phyloP scores from a whole-genome alignment of 2,888 invertebrate species.

The Globia sparganii region DNA sequence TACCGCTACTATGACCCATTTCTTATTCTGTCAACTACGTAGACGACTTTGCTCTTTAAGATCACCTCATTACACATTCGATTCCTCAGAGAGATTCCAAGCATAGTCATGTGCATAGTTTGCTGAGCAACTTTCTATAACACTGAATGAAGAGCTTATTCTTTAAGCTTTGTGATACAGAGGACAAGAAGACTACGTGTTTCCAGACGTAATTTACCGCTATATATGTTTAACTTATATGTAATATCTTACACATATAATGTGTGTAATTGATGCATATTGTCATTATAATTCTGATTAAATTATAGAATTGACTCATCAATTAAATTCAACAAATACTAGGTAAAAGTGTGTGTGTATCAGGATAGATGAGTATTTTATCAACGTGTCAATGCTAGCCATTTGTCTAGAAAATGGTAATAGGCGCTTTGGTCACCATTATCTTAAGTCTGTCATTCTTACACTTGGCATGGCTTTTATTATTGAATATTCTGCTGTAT shows the following conservation, averaged over 20 bases:
- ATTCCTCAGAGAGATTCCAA: background rate
- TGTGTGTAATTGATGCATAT: background rate
- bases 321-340: conserved; percentile 1
- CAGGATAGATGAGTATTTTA: conserved; percentile 1
- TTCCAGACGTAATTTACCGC: background rate
- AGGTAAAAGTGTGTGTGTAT: background rate
- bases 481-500: background rate
- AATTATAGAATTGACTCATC: conserved; percentile 7
- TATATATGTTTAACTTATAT: too few species aligned
- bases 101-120: background rate
- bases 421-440: background rate
- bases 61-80: background rate
- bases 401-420: conserved; percentile 2
- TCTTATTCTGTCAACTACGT: background rate
- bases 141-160: background rate
- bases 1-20: background rate
- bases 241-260: background rate
- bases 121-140: background rate
- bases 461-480: background rate
- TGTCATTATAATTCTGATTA: conserved; percentile 1
- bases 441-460: background rate
- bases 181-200: too few species aligned
- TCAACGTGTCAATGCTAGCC: conserved; percentile 12
- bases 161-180: background rate
- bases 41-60: background rate